Conservation (phyloP, 2,888 invertebrate species). For the Blera fallax region DNA sequence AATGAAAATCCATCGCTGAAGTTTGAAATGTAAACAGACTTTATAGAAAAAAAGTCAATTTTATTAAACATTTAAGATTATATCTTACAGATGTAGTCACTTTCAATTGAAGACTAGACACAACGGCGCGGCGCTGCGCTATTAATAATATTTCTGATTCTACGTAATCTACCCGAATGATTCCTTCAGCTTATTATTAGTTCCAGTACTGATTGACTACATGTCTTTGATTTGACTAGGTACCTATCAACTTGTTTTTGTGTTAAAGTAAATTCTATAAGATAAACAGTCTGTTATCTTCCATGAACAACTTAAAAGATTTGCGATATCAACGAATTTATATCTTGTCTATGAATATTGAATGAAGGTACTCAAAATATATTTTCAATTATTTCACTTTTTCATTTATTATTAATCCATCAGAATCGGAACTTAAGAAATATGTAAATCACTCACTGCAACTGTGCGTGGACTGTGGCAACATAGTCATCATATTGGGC, state of each 20-base stretch:
- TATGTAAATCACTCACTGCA: background rate
- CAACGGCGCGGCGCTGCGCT: too few species aligned
- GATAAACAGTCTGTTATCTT: background rate
- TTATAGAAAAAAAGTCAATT: too few species aligned
- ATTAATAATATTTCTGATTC: too few species aligned
- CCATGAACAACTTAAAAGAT: background rate
- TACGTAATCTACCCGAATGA: too few species aligned
- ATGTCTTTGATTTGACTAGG: too few species aligned
- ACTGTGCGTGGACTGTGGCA: background rate
- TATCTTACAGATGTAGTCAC: too few species aligned
- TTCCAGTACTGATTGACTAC: too few species aligned
- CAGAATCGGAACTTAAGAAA: background rate
- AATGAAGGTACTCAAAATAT: background rate
- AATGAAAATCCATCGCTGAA: too few species aligned
- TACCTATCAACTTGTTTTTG: background rate
- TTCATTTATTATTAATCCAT: background rate
- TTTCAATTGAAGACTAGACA: too few species aligned
- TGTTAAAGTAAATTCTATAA: background rate
- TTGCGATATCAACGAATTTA: background rate
- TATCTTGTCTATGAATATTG: background rate
- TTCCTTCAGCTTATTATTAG: too few species aligned
- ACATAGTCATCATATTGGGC: constrained; percentile 95
- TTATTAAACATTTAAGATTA: too few species aligned
- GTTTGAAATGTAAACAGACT: too few species aligned
- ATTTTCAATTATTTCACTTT: background rate